Percentiles rank a stretch among this genome's conserved stretches.
Conservation (phyloP, 2,888 invertebrate species). For the Ormyrus thymus region DNA sequence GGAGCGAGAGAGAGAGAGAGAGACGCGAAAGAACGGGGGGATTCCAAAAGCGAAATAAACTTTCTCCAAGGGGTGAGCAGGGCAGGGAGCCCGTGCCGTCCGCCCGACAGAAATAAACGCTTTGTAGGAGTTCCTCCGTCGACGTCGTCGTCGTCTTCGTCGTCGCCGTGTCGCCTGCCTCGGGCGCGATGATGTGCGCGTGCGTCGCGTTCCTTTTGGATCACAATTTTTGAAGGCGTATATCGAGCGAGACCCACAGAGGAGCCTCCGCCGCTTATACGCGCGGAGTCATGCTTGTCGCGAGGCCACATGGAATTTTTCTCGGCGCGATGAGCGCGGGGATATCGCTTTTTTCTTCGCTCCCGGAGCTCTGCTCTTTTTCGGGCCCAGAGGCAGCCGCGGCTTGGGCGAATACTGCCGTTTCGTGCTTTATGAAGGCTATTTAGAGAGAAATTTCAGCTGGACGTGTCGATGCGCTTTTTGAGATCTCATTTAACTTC, state of each 20-base stretch:
- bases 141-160: not conserved
- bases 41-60: constrained; percentile 61
- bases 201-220: constrained; percentile 38
- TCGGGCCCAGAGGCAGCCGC: no score
- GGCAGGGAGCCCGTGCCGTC: not conserved
- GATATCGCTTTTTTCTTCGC: not conserved
- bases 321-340: not conserved
- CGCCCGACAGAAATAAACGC: constrained; percentile 62
- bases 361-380: not conserved
- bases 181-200: not conserved
- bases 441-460: no score
- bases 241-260: not conserved
- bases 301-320: not conserved
- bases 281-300: not conserved
- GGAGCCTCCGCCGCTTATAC: no score
- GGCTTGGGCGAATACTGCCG: no score
- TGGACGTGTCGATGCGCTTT: no score
- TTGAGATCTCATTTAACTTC: no score
- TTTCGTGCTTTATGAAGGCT: no score
- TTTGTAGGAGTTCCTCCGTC: constrained; percentile 54
- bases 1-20: constrained; percentile 7
- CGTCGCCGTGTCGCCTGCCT: not conserved
- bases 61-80: constrained; percentile 12
- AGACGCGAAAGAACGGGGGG: constrained; percentile 17
- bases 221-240: constrained; percentile 40